phyloP scores from a whole-genome alignment of 1,140 invertebrate species.

The Meloidogyne hapla region DNA sequence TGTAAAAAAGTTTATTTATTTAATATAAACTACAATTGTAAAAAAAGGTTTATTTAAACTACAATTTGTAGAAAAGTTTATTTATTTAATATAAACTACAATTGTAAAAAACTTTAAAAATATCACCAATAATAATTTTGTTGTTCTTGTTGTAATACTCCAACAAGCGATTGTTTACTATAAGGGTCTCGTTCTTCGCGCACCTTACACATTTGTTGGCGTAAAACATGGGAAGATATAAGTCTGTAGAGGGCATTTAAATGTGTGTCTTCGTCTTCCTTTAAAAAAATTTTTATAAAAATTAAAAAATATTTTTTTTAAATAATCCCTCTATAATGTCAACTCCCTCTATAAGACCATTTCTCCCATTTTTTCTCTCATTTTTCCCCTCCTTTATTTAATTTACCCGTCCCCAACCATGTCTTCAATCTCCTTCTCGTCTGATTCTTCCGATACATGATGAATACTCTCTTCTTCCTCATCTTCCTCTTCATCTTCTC shows the following conservation, averaged over 20 bases:
- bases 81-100: too few species aligned
- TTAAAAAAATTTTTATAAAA: background rate
- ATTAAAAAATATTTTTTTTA: background rate
- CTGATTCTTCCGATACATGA: background rate
- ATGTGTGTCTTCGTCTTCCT: constrained; percentile 6
- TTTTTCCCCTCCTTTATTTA: background rate
- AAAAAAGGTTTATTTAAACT: too few species aligned
- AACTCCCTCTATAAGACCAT: too few species aligned
- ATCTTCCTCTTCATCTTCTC: constrained; percentile 27
- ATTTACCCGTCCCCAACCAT: constrained; percentile 10
- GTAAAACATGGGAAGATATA: constrained; percentile 30
- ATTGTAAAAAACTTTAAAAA: background rate
- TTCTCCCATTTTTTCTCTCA: background rate
- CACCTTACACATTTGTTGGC: constrained; percentile 35
- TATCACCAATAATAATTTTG: background rate
- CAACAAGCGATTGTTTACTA: background rate
- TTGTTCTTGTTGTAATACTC: background rate
- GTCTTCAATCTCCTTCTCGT: constrained; percentile 2
- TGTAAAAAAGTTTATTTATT: too few species aligned
- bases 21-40: too few species aligned
- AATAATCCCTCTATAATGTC: background rate
- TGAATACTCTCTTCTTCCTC: background rate
- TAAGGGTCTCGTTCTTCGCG: constrained; percentile 9
- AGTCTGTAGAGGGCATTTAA: constrained; percentile 19
- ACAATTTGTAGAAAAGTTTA: background rate